These are phyloP conservation scores for Lates calcarifer DNA, from an alignment of 2,113 vertebrate genomes.

Conservation along the genomic window DNA sequence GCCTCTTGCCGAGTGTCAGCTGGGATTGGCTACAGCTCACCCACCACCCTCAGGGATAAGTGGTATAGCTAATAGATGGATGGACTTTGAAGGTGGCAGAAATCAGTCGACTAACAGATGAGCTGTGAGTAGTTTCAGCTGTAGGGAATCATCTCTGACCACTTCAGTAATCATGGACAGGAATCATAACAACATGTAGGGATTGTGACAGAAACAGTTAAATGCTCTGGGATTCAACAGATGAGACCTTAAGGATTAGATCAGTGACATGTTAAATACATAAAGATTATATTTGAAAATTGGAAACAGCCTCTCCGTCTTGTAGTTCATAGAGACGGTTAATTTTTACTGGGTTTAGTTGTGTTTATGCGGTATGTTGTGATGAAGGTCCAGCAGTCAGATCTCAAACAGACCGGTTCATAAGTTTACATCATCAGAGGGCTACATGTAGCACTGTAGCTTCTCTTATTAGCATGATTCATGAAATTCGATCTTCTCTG, in stretches of 20 bases:
- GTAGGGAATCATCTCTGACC: constrained; percentile 54
- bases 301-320: constrained; percentile 39
- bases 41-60: too few species aligned
- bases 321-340: constrained; percentile 25
- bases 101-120: constrained; percentile 48
- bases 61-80: too few species aligned
- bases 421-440: constrained; percentile 39
- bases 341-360: constrained; percentile 23
- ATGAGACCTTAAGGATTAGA: constrained; percentile 55
- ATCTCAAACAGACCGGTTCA: constrained; percentile 31
- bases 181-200: constrained; percentile 41
- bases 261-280: constrained; percentile 62
- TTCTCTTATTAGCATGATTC: background rate
- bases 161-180: constrained; percentile 55
- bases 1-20: too few species aligned
- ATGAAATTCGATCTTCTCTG: constrained; percentile 36
- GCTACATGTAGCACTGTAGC: background rate
- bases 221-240: constrained; percentile 34
- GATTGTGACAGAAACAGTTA: constrained; percentile 33
- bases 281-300: constrained; percentile 42
- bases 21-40: too few species aligned
- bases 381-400: constrained; percentile 42
- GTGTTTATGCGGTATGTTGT: constrained; percentile 36
- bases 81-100: constrained; percentile 42
- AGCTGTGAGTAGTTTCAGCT: constrained; percentile 57